Evolutionary conservation across 37 sponge, comb jelly and placozoan genomes (phyloP).

Genomic region (Amphimedon queenslandica): DNA sequence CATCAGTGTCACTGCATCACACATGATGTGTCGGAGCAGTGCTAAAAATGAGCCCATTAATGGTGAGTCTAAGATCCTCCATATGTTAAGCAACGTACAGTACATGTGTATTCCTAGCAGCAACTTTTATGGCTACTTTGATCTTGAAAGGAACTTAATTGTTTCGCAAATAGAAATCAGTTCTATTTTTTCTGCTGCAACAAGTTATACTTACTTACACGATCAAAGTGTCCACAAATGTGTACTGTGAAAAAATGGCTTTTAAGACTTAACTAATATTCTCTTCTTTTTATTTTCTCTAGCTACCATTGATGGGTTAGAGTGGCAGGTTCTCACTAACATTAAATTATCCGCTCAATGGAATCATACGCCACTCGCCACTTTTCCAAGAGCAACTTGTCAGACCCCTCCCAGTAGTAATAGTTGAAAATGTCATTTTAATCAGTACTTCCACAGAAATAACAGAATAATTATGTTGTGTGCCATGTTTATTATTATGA

Average conservation of each 20-base stretch:
- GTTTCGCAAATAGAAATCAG: no score
- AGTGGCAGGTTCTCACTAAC: constrained; percentile 25
- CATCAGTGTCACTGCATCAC: constrained; percentile 38
- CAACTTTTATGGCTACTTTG: no score
- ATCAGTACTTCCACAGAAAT: background rate
- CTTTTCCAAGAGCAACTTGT: background rate
- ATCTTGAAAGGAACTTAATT: no score
- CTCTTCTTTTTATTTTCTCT: background rate
- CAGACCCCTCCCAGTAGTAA: background rate
- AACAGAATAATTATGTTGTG: no score
- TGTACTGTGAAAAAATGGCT: no score
- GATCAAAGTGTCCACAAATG: no score
- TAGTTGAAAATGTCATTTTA: background rate
- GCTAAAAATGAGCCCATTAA: background rate
- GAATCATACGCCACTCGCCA: background rate
- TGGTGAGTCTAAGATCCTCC: background rate
- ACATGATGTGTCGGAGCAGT: constrained; percentile 32
- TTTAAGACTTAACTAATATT: no score
- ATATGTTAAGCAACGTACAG: no score
- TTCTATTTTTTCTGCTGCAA: no score
- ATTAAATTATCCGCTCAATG: constrained; percentile 8
- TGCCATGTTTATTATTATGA: no score
- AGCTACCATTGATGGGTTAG: constrained; percentile 50
- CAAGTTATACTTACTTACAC: no score
- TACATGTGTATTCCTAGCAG: no score